Evolutionary conservation across 2,113 vertebrate genomes (phyloP), one percentile per base, ranked within the genome.

Genomic region (Tylochromis polylepis): DNA sequence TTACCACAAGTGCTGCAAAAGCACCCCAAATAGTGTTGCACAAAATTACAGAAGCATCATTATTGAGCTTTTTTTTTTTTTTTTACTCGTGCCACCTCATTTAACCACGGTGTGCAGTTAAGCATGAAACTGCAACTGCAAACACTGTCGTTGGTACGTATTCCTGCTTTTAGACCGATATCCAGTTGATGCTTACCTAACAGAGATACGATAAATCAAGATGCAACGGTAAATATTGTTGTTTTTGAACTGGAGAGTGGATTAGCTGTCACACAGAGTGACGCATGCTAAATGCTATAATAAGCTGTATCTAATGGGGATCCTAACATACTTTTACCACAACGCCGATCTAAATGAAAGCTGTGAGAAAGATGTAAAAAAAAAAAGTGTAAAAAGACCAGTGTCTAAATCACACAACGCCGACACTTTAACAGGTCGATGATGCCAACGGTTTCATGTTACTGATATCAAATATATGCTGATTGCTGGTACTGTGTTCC

Each of bases 111-210:
- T 43, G 22, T 72, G 41, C 22, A 72, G 65, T 12, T 67, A 0
- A 5, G 60, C n/a, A 38, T 65, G 31, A 38, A 38, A 0, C 31
- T 4, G 31, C n/a, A n/a, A n/a, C 43, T 4, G 20, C 36, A 24
- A 70, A 70, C 38, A 24, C n/a, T 4, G 38, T 24, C 38, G n/a
- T 4, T 24, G 65, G 38, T 16, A 0, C 0, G 1, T 70, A 10
- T 1, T 70, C 65, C 62, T 14, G 36, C 62, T 8, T 41, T 59
- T 16, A 59, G 27, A 29, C 2, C 1, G 11, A 15, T 67, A 14
- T 67, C 0, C n/a, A 14, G 31, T 41, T 15, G n/a, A 24, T 43
- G 62, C 36, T 9, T 70, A 12, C 62, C 20, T 70, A 70, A 41
- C 22, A 41, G 36, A 2, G 36, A 24, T 22, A n/a, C 22, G 62